A percentile compares a stretch with the other conserved stretches of the same genome.
Conservation (phyloP, 2,797 vertebrate species). For the Eremophila alpestris region DNA sequence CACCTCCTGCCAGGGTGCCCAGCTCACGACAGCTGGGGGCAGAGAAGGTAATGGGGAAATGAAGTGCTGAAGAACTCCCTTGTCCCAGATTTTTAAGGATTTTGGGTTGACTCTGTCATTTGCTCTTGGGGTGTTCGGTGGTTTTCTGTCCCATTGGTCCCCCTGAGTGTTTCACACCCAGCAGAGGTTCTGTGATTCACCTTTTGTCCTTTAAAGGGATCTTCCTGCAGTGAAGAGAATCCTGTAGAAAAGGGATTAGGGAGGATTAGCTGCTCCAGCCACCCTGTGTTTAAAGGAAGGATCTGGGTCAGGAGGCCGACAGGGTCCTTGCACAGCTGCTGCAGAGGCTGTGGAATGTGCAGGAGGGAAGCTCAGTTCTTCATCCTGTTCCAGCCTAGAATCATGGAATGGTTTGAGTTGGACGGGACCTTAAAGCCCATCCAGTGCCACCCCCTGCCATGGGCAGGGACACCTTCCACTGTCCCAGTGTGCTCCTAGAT, state of each 20-base stretch:
- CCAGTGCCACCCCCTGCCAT: background rate
- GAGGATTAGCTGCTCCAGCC: slow-evolving; percentile 19
- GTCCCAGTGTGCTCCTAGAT: background rate
- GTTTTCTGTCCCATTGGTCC: background rate
- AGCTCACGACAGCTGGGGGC: fast-evolving
- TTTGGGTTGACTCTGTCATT: fast-evolving
- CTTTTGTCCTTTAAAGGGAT: background rate
- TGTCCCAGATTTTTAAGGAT: background rate
- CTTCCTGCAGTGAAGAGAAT: background rate
- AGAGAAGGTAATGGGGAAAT: fast-evolving
- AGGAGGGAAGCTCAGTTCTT: background rate
- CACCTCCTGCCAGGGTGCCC: background rate
- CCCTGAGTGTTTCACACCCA: background rate
- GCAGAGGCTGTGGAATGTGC: background rate
- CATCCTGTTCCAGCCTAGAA: background rate
- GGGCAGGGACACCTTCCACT: background rate
- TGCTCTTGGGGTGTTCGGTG: fast-evolving
- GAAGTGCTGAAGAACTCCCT: background rate
- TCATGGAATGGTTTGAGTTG: background rate
- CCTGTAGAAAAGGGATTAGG: background rate
- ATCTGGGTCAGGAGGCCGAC: slow-evolving; percentile 37
- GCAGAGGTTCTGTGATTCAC: background rate
- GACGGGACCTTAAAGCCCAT: background rate
- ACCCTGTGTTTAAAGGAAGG: background rate
- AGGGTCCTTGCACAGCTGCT: fast-evolving